Base-by-base conservation (phyloP, 1,140 invertebrate genomes). In the Hyles vespertilio region DNA sequence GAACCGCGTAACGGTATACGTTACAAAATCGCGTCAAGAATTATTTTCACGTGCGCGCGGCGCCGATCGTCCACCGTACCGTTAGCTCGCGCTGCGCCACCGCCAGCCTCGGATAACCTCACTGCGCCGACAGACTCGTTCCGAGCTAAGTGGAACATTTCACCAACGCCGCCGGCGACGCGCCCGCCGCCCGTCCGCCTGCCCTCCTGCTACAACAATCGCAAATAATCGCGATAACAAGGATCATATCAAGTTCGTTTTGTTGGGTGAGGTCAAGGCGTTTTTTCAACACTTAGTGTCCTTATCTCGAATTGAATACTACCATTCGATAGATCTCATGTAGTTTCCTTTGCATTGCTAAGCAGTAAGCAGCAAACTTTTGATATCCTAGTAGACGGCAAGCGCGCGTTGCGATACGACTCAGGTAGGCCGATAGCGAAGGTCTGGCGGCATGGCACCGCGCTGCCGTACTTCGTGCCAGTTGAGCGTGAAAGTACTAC, bases 1-100 rank as follows among this genome's bases (percentile, higher is more conserved):
- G 86, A 87, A 89, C 82, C 76, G 76, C 74, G 69, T 87, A 89
- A 82, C 86, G 84, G 86, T 86, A 77, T 85, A 75, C 65, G 79
- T 89, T 87, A 89, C 84, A 84, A 89, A 89, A 87, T 86, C 81
- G 78, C 86, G 83, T 80, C 84, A 86, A 89, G 86, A 87, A 87
- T 86, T 87, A 89, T 89, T 82, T 89, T 87, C 82, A 86, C 84
- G 82, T 87, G 82, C 84, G 76, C 72, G 67, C 72, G 74, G 78
- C 75, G 73, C 62, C 74, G 70, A 58, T 62, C 63, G 67, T 59
- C 63, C 65, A 32, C 56, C 69, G 67, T 71, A 81, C 85, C 82
- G 84, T 87, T 86, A 87, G 65, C 72, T 74, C 70, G 61, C 63
- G 59, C 53, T 65, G 12, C 60, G 64, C 11, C 66, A 56, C 56